Conservation (phyloP, 2,113 vertebrate genomes). For the Esox niger region DNA sequence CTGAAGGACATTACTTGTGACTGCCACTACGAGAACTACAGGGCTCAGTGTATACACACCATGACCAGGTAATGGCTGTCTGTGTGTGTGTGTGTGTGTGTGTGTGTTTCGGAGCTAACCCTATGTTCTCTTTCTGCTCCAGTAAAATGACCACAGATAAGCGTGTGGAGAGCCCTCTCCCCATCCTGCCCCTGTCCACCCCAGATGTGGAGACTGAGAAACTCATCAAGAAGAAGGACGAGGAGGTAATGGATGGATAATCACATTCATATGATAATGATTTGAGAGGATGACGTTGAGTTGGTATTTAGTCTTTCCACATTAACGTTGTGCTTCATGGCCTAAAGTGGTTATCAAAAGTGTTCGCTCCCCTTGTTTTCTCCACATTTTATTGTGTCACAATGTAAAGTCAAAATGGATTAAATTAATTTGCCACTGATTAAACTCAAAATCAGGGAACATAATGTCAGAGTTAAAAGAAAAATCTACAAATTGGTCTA, state of each 20-base stretch:
- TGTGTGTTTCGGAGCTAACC: not conserved
- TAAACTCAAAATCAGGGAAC: no score
- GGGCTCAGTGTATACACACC: constrained; percentile 65
- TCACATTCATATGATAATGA: not conserved
- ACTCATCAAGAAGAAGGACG: constrained; percentile 92
- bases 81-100: not conserved
- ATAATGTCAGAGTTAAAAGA: no score
- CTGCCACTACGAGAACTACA: constrained; percentile 71
- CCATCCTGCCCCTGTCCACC: constrained; percentile 83
- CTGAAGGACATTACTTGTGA: constrained; percentile 71
- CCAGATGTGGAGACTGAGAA: constrained; percentile 88
- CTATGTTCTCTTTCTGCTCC: not conserved
- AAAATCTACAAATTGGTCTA: no score
- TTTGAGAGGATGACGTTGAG: no score
- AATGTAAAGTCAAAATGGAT: no score
- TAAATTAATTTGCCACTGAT: no score
- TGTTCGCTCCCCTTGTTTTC: no score
- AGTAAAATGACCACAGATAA: constrained; percentile 90
- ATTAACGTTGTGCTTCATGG: no score
- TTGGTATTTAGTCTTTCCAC: no score
- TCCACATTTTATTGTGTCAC: no score
- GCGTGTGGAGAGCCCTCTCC: constrained; percentile 86
- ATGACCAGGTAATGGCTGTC: constrained; percentile 55
- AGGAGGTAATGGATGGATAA: constrained; percentile 72
- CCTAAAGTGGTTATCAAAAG: no score